Conservation (phyloP, 2,113 vertebrate species). For the Oncorhynchus masou region DNA sequence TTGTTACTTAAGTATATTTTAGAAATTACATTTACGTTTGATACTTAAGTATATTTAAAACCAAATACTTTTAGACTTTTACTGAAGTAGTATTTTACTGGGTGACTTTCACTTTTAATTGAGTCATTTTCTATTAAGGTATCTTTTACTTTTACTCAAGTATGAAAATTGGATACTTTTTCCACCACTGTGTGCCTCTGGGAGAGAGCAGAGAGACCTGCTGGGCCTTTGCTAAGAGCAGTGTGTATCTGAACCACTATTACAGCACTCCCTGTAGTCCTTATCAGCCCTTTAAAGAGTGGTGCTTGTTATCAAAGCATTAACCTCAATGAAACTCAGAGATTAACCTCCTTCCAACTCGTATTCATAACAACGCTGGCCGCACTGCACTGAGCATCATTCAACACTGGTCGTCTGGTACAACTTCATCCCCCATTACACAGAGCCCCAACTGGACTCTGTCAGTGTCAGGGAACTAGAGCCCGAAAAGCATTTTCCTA, state of each 20-base stretch:
- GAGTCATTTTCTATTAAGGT: no score
- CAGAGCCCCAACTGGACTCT: not conserved
- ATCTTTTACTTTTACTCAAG: no score
- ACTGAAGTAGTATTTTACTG: no score
- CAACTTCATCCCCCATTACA: not conserved
- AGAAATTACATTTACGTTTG: no score
- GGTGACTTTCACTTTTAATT: no score
- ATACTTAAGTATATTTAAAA: no score
- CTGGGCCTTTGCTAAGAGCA: not conserved
- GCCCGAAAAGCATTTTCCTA: no score
- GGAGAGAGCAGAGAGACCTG: not conserved
- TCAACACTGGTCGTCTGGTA: not conserved
- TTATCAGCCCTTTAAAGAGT: not conserved
- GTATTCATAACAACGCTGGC: not conserved
- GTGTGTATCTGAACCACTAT: not conserved
- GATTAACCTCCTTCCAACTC: not conserved
- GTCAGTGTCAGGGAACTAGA: not conserved
- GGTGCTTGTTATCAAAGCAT: conserved; percentile 6
- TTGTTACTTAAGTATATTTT: no score
- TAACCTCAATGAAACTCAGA: not conserved
- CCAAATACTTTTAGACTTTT: no score
- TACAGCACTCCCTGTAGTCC: not conserved
- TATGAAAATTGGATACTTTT: no score
- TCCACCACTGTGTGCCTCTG: no score
- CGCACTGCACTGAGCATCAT: not conserved